A percentile compares a stretch with the other conserved stretches of the same genome.
Conservation (phyloP, 1,140 invertebrate species). For the Caenorhabditis briggsae region DNA sequence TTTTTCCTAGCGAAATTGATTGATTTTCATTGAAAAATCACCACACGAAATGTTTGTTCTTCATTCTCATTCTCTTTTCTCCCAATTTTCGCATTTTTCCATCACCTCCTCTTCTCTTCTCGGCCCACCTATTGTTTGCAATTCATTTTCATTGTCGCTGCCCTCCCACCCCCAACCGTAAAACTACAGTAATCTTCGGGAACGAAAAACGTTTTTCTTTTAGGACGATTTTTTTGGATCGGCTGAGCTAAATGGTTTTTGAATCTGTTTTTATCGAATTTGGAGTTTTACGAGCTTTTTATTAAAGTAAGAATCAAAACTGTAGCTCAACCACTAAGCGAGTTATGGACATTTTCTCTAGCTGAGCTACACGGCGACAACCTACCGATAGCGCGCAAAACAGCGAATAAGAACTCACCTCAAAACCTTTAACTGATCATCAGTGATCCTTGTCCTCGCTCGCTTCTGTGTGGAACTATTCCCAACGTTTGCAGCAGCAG, state of each 20-base stretch:
- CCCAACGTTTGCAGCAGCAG: slow-evolving; percentile 70
- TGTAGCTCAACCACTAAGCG: too few species aligned
- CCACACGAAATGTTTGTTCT: slow-evolving; percentile 21
- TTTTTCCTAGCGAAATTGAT: slow-evolving; percentile 5
- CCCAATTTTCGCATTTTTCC: background rate
- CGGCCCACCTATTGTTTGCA: slow-evolving; percentile 49
- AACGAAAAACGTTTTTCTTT: background rate
- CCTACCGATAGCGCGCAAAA: too few species aligned
- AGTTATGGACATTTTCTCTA: too few species aligned
- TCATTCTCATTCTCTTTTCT: slow-evolving; percentile 46
- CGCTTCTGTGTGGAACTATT: slow-evolving; percentile 86
- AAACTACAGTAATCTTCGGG: background rate
- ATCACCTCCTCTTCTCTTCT: background rate
- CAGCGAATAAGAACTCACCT: slow-evolving; percentile 81
- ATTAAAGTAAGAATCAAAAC: too few species aligned
- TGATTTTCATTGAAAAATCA: background rate
- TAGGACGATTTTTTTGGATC: too few species aligned
- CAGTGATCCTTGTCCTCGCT: slow-evolving; percentile 95
- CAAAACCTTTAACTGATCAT: slow-evolving; percentile 96
- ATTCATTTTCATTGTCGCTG: slow-evolving; percentile 21
- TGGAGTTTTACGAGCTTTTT: too few species aligned
- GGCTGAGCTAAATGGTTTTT: too few species aligned
- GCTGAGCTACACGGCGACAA: too few species aligned
- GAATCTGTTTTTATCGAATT: too few species aligned
- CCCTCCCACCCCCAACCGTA: background rate